Evolutionary conservation across 1,140 invertebrate species (phyloP), one percentile per base, ranked within the genome.

Genomic region (Drosophila fuyamai): DNA sequence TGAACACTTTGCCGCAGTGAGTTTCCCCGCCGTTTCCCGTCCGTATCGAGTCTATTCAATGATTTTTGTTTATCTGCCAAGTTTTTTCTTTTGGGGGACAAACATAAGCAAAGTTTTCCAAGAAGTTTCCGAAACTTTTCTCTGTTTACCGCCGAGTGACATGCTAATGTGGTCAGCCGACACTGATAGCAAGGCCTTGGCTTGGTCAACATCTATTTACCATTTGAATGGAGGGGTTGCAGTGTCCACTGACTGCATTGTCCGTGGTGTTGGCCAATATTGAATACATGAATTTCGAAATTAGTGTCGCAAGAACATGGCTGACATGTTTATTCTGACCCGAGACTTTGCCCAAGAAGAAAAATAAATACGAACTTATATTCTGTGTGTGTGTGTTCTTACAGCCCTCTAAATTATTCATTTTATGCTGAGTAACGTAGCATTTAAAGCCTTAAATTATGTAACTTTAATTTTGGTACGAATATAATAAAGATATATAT

Each of bases 61-160:
- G 62, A 47, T 65, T 66, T 51, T 51, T 74, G 72, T 75, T 75
- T 66, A 65, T 75, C 60, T 75, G 71, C 50, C 36, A 76, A 76
- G 61, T 76, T 76, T 74, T 74, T 60, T 60, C 47, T 36, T 54
- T 38, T 36, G 44, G 36, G 71, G 40, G 41, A 61, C 65, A 78
- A 63, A 79, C 76, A 79, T 72, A 79, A 78, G 76, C 66, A 79
- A 72, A 79, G 73, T 76, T 76, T 63, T 78, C 67, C 62, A 40
- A 77, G 74, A 77, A 77, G 62, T 77, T 77, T 67, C 51, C 50
- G 51, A 51, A 76, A 76, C 59, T 74, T 73, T 75, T 63, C 71
- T 74, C 40, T 76, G 72, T 66, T 76, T 74, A 62, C 70, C 70
- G 38, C 50, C 67, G 67, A 68, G 66, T 72, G 68, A 72, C 68